Conservation (phyloP, 2,888 invertebrate genomes). For the Tyria jacobaeae region DNA sequence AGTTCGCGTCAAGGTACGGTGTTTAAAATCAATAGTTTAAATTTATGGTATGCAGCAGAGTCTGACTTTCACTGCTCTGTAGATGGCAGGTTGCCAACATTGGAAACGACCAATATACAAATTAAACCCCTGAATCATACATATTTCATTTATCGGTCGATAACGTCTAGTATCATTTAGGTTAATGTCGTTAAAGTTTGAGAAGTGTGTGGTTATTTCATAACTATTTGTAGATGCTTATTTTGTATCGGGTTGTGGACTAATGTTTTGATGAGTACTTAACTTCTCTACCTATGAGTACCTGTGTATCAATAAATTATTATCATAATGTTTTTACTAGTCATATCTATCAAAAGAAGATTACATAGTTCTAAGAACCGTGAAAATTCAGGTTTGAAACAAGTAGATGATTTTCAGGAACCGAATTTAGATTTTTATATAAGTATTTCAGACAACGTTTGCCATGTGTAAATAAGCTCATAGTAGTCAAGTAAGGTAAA, state of each 20-base stretch:
- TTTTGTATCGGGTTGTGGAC: background rate
- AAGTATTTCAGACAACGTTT: no score
- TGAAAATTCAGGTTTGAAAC: no score
- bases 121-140: conserved; percentile 41
- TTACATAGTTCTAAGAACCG: no score
- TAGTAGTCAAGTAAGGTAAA: no score
- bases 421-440: no score
- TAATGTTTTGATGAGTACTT: background rate
- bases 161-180: conserved; percentile 27
- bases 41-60: conserved; percentile 36
- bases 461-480: no score
- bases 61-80: conserved; percentile 41
- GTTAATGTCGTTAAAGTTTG: conserved; percentile 9
- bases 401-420: no score
- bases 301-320: no score
- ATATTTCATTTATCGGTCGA: conserved; percentile 36
- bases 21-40: conserved; percentile 41
- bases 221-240: background rate
- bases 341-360: no score
- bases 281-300: no score
- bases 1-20: conserved; percentile 4
- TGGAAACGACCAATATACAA: conserved; percentile 44
- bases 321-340: no score
- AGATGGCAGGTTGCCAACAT: conserved; percentile 41
- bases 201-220: background rate